Conservation (phyloP, 35 echinoderm and acorn worm genomes). For the Anneissia japonica region DNA sequence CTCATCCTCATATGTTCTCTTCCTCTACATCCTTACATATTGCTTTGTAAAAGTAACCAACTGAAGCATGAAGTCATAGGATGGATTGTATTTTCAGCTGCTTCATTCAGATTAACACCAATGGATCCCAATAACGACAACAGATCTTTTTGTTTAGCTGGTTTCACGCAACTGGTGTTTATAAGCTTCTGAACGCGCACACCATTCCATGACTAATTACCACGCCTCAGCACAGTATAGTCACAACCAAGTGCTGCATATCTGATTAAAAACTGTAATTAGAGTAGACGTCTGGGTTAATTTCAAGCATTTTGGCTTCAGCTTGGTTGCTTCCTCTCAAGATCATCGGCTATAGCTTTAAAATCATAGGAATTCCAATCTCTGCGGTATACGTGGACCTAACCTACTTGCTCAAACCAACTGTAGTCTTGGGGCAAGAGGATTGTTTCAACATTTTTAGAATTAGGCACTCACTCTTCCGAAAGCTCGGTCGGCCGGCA, state of each 20-base stretch:
- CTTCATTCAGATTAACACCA: not conserved
- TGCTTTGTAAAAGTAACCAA: too few relatives aligned
- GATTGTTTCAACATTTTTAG: not conserved
- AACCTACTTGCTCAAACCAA: not conserved
- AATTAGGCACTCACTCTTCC: not conserved
- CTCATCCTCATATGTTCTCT: too few relatives aligned
- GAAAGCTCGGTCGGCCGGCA: conserved; percentile 1
- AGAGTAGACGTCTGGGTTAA: not conserved
- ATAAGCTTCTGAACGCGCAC: not conserved
- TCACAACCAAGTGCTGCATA: not conserved
- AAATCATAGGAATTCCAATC: conserved; percentile 7
- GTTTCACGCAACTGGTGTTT: not conserved
- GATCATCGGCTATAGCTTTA: not conserved
- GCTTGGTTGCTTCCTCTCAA: not conserved
- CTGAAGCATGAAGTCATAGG: too few relatives aligned
- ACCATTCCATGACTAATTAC: conserved; percentile 3
- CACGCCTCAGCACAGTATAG: not conserved
- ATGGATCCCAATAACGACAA: not conserved
- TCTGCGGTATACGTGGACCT: not conserved
- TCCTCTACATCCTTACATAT: too few relatives aligned
- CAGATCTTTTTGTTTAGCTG: not conserved
- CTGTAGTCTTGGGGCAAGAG: not conserved
- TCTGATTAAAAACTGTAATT: not conserved
- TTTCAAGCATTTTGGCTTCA: not conserved
- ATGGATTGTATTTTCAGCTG: too few relatives aligned